Percentiles rank a stretch among this genome's conserved stretches.
Conservation (phyloP, 2,888 invertebrate species). For the Caenorhabditis panamensis region DNA sequence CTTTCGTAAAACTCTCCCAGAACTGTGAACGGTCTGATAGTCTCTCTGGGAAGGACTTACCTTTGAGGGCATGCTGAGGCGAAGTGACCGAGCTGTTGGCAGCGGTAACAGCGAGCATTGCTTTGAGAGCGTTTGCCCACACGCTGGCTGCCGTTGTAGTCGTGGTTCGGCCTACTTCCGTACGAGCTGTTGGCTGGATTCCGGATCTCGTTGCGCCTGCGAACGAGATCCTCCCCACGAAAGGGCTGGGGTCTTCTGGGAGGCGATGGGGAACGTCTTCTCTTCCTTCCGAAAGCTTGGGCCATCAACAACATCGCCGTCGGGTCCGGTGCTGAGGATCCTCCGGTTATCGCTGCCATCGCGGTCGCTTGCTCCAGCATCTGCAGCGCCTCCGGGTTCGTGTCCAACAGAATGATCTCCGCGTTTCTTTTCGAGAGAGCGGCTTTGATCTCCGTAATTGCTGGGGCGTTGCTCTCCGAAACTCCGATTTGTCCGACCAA, state of each 20-base stretch:
- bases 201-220: too few relatives aligned
- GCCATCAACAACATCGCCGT: background rate
- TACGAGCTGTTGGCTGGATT: too few relatives aligned
- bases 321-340: background rate
- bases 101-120: background rate
- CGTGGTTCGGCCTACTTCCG: too few relatives aligned
- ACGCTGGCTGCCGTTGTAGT: background rate
- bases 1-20: background rate
- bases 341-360: background rate
- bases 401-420: background rate
- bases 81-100: background rate
- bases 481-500: background rate
- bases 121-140: background rate
- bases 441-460: background rate
- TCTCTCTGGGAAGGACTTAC: background rate
- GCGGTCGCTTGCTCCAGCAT: background rate
- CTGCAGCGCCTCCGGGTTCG: background rate
- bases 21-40: background rate
- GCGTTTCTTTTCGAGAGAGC: background rate
- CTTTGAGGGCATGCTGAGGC: background rate
- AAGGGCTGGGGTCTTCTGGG: background rate
- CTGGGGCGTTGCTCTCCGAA: too few relatives aligned
- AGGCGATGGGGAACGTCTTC: background rate
- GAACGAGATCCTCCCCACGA: background rate
- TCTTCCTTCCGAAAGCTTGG: background rate